Base-by-base conservation (phyloP, 2,113 vertebrate species). In the Cygnus buccinator region DNA sequence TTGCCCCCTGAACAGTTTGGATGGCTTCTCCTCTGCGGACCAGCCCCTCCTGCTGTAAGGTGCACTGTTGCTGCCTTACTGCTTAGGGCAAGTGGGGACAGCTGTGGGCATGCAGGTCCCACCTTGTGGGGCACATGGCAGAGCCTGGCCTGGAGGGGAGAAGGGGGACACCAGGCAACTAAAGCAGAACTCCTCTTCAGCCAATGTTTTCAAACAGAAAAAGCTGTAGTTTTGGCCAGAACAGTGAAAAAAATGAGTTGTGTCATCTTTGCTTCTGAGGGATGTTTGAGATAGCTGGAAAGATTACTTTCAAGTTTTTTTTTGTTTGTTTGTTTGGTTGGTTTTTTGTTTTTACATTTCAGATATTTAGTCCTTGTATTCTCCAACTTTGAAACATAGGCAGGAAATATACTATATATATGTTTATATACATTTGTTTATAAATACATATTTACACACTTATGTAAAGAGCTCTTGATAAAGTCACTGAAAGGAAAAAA, bases 81-180 rank as follows among this genome's bases (percentile, higher is more conserved):
- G 25, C 20, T 14, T 31, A 68, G 46, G 63, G 55, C 59, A n/a
- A 58, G 11, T 15, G n/a, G 33, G 43, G 25, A 39, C 8, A 62
- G 43, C 44, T 35, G 4, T 41, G 55, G 17, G 29, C 50, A 58
- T 9, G 13, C 29, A 10, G 17, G 33, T 54, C n/a, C 55, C 0
- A 1, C 21, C 21, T 44, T 37, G 19, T 33, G 55, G 55, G 55
- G 37, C 23, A 10, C 14, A 37, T 3, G 6, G 31, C 67, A 65
- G 44, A 57, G 35, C 46, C 33, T 21, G 59, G 54, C 12, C 74
- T 5, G 1, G 35, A 33, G 12, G 10, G 55, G 54, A 68, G 15
- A 48, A 37, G 0, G 3, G 50, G 22, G 9, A 21, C n/a, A 31
- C 3, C 1, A 43, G n/a, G 37, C 57, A 80, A 31, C 37, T 33